These are phyloP conservation scores for Theonella swinhoei DNA, from an alignment of 37 sponge, comb jelly and placozoan species.

Conservation along the genomic window DNA sequence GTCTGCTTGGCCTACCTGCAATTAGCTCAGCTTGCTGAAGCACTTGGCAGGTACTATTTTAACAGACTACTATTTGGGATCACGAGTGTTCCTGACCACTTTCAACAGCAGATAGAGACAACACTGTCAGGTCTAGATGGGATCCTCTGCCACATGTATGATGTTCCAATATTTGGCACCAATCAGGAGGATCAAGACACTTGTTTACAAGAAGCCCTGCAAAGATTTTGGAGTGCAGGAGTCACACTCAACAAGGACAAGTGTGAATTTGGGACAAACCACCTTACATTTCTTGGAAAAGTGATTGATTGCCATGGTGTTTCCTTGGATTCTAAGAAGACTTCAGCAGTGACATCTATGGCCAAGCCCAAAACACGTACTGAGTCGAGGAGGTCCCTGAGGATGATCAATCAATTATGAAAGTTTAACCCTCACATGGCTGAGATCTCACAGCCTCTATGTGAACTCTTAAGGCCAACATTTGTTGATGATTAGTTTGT, in stretches of 20 bases:
- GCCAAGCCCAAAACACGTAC: no score
- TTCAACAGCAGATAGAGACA: constrained; percentile 27
- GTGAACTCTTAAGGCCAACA: constrained; percentile 50
- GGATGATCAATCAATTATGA: constrained; percentile 53
- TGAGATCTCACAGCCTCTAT: constrained; percentile 36
- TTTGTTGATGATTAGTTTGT: constrained; percentile 23
- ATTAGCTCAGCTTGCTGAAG: background rate
- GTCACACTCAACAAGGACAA: constrained; percentile 48
- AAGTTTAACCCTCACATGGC: constrained; percentile 42
- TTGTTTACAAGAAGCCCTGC: constrained; percentile 29
- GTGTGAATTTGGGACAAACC: constrained; percentile 31
- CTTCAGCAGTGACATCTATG: constrained; percentile 33
- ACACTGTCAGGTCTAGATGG: constrained; percentile 50
- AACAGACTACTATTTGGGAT: constrained; percentile 18
- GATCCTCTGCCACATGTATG: constrained; percentile 48
- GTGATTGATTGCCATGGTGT: constrained; percentile 38
- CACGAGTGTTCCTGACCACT: constrained; percentile 42
- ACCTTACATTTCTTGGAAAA: no score
- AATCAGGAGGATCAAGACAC: constrained; percentile 46
- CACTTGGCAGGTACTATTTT: background rate
- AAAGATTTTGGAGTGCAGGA: constrained; percentile 24
- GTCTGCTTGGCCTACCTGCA: constrained; percentile 39
- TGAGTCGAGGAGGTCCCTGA: constrained; percentile 47
- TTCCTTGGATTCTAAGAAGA: constrained; percentile 44
- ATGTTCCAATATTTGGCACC: constrained; percentile 36